These are phyloP conservation scores for Tigriopus japonicus DNA, from an alignment of 1,140 invertebrate genomes.

Conservation along the genomic window DNA sequence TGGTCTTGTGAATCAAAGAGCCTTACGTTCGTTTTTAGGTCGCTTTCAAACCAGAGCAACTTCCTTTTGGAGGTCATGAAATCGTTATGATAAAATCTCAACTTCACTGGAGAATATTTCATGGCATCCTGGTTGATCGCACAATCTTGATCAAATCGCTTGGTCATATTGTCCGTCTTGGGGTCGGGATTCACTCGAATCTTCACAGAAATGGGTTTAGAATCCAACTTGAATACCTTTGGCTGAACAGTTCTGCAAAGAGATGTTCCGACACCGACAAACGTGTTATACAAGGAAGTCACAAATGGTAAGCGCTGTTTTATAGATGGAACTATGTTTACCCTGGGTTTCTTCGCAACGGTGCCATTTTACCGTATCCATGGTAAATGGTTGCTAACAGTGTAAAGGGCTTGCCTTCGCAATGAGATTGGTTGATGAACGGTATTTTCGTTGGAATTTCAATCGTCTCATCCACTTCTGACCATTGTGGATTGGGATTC, in stretches of 20 bases:
- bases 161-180: not conserved
- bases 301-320: too few species aligned
- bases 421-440: not conserved
- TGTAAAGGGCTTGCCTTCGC: not conserved
- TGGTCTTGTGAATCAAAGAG: too few species aligned
- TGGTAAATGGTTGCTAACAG: not conserved
- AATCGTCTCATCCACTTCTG: not conserved
- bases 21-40: not conserved
- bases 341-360: constrained; percentile 1
- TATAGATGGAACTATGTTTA: too few species aligned
- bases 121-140: not conserved
- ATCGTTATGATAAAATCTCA: not conserved
- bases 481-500: not conserved
- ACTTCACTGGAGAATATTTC: constrained; percentile 1
- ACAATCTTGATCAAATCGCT: not conserved
- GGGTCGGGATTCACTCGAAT: not conserved
- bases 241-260: not conserved
- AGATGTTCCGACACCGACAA: too few species aligned
- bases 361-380: constrained; percentile 2
- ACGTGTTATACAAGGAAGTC: too few species aligned
- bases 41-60: not conserved
- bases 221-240: not conserved
- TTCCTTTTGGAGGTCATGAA: not conserved
- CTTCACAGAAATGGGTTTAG: constrained; percentile 1
- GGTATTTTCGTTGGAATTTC: not conserved